Base-by-base conservation (phyloP, 1,140 invertebrate genomes). In the Rhynchophorus ferrugineus region DNA sequence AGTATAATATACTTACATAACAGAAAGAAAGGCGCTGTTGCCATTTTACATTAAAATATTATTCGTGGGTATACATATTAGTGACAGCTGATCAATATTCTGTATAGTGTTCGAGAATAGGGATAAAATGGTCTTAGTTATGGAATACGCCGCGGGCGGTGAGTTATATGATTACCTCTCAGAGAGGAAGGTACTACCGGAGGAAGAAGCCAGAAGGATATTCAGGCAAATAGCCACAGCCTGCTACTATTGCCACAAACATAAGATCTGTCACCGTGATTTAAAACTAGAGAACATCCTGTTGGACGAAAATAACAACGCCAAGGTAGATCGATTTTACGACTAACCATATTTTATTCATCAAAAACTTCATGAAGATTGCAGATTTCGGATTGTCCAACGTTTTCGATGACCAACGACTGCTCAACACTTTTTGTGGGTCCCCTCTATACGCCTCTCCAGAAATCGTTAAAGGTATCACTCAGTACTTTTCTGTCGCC, bases 351-450 rank as follows among this genome's bases (percentile, higher is more conserved):
- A n/a, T n/a, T n/a, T n/a, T n/a, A n/a, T n/a, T n/a, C n/a, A n/a
- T n/a, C n/a, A n/a, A n/a, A n/a, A n/a, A n/a, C n/a, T n/a, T n/a
- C n/a, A n/a, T 57, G 44, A 72, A 93, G 84, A 98, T 99, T 72
- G 96, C 95, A 8, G 96, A 99, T 75, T 99, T 99, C 75, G 96
- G 96, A 54, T 74, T 99, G 18, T 97, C 95, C 21, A 99, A 99
- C 73, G 94, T 97, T 49, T 99, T 96, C 68, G 89, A 91, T 72
- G 89, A 92, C 61, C 83, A 85, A 53, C 78, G 86, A 29, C 70
- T 98, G 35, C 70, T 98, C 52, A 87, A 82, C 48, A 99, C 96
- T 20, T 99, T 96, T 72, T 99, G 96, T 73, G 96, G 96, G 3
- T 95, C 91, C 66, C 95, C 96, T 1, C 69, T 99, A 5, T 99